These are phyloP conservation scores for Leptarthrus brevirostris DNA, from an alignment of 2,888 invertebrate genomes.

Conservation along the genomic window DNA sequence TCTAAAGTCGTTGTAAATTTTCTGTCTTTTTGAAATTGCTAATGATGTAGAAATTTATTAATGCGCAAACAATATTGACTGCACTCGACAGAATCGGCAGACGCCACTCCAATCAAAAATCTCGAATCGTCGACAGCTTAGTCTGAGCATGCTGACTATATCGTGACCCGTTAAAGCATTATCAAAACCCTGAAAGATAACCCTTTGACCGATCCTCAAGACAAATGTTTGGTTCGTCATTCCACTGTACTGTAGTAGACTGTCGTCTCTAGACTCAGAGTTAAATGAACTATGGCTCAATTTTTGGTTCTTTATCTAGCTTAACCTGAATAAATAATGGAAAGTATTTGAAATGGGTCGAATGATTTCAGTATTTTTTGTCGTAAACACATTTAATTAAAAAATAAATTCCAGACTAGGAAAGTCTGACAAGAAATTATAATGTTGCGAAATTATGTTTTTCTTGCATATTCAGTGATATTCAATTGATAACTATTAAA, in stretches of 20 bases:
- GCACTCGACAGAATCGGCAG: conserved; percentile 6
- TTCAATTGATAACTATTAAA: too few species aligned
- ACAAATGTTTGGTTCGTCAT: background rate
- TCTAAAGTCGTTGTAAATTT: background rate
- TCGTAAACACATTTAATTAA: background rate
- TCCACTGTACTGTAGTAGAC: background rate
- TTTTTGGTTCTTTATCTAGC: conserved; percentile 39
- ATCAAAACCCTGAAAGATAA: conserved; percentile 58
- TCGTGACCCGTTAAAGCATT: conserved; percentile 60
- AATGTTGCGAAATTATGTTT: too few species aligned
- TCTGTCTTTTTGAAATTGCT: conserved; percentile 12
- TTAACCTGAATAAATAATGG: conserved; percentile 39
- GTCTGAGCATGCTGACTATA: conserved; percentile 57
- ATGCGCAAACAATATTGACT: conserved; percentile 1
- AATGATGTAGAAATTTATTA: conserved; percentile 40
- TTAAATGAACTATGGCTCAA: conserved; percentile 37
- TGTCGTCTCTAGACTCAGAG: background rate
- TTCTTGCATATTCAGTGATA: too few species aligned
- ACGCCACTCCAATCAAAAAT: conserved; percentile 39
- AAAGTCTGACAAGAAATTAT: too few species aligned
- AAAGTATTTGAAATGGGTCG: conserved; percentile 13
- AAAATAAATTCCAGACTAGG: too few species aligned
- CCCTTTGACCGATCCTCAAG: conserved; percentile 49
- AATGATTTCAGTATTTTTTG: background rate
- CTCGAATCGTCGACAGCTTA: background rate